Evolutionary conservation across 2,888 invertebrate genomes (phyloP).

Genomic region (Tricholauxania praeusta): DNA sequence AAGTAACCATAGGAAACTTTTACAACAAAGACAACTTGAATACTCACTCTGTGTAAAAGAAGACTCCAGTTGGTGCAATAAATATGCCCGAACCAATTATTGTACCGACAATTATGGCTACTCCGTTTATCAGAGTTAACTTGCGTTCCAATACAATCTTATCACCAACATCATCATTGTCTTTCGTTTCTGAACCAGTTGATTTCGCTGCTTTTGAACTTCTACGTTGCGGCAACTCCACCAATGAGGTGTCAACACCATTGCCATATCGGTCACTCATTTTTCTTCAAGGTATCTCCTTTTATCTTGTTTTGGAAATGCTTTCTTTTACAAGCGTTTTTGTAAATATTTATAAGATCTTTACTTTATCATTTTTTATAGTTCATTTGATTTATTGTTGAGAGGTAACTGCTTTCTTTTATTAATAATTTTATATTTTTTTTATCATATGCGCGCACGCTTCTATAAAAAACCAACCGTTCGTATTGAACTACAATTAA

Average conservation of each 20-base stretch:
- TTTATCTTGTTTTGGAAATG: background rate
- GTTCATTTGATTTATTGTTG: no score
- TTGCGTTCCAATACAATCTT: conserved; percentile 82
- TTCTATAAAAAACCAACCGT: background rate
- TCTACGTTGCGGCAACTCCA: conserved; percentile 45
- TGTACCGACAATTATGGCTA: conserved; percentile 88
- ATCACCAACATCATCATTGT: conserved; percentile 54
- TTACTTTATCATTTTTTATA: no score
- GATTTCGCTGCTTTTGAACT: background rate
- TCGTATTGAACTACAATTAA: conserved; percentile 5
- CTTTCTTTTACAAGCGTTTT: no score
- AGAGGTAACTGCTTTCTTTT: no score
- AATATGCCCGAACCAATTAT: conserved; percentile 95
- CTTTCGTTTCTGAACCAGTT: background rate
- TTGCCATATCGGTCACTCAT: conserved; percentile 61
- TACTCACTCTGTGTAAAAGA: conserved; percentile 74
- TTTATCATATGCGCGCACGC: no score
- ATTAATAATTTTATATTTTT: no score
- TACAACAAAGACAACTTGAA: background rate
- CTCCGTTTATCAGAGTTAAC: conserved; percentile 87
- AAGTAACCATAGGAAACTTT: conserved; percentile 11
- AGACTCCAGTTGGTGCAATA: conserved; percentile 88
- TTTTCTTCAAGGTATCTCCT: background rate
- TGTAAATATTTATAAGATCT: no score
- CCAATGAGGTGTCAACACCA: conserved; percentile 57